phyloP scores from a whole-genome alignment of 2,888 invertebrate species.

The Epicampocera succincta region DNA sequence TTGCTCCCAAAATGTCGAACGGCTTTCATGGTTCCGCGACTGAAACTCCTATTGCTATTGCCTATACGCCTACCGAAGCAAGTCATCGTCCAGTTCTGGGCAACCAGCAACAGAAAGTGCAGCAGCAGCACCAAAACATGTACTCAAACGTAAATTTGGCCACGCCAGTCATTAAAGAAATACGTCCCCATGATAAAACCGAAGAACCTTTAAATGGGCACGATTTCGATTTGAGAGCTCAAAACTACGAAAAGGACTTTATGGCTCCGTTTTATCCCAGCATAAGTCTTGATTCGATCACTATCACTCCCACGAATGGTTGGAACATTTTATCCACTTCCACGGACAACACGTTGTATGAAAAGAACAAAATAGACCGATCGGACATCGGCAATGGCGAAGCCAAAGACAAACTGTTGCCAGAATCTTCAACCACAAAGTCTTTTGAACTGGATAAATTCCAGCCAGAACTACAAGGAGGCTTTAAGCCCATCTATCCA shows the following conservation, averaged over 20 bases:
- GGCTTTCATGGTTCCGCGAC: conserved; percentile 81
- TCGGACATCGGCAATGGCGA: conserved; percentile 74
- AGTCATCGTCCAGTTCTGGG: conserved; percentile 66
- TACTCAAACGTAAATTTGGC: conserved; percentile 82
- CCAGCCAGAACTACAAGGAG: conserved; percentile 86
- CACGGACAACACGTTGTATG: conserved; percentile 72
- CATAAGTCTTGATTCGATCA: conserved; percentile 83
- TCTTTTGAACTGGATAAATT: conserved; percentile 86
- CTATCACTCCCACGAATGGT: conserved; percentile 83
- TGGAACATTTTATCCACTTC: conserved; percentile 84
- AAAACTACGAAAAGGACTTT: conserved; percentile 83
- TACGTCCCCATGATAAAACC: conserved; percentile 79
- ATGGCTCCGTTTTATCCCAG: conserved; percentile 88
- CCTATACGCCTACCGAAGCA: conserved; percentile 85
- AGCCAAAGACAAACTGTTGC: conserved; percentile 50
- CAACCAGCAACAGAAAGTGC: conserved; percentile 55
- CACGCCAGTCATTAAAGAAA: conserved; percentile 82
- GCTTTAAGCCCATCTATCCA: conserved; percentile 87
- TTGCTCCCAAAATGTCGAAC: conserved; percentile 82
- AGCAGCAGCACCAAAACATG: conserved; percentile 73
- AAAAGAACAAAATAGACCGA: conserved; percentile 80
- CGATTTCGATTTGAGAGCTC: conserved; percentile 79
- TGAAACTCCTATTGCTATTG: conserved; percentile 85
- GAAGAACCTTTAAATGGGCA: conserved; percentile 76
- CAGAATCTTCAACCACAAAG: conserved; percentile 81